Conservation (phyloP, 2,113 vertebrate genomes). For the Syngnathus floridae region DNA sequence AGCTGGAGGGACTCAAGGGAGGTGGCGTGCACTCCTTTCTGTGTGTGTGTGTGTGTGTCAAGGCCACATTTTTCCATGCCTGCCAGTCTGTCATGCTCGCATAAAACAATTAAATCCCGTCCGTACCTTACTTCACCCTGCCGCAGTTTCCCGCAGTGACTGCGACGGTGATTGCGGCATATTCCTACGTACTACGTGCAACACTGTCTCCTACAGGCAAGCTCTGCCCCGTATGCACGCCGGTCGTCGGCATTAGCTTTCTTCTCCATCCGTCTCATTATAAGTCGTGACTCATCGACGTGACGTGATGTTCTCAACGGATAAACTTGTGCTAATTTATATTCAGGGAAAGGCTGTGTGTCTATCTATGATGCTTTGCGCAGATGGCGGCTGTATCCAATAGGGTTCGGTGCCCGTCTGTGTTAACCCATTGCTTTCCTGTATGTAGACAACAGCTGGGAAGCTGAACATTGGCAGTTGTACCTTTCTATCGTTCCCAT, state of each 20-base stretch:
- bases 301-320: conserved; percentile 21
- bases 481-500: conserved; percentile 32
- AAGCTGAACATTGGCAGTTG: conserved; percentile 3
- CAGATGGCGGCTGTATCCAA: conserved; percentile 18
- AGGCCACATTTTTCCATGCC: conserved; percentile 22
- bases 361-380: conserved; percentile 16
- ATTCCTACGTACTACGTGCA: conserved; percentile 12
- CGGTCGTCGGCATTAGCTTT: conserved; percentile 25
- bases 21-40: background rate
- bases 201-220: conserved; percentile 1
- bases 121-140: conserved; percentile 19
- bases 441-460: conserved; percentile 17
- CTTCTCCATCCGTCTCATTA: conserved; percentile 46
- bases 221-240: background rate
- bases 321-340: conserved; percentile 31
- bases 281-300: conserved; percentile 45
- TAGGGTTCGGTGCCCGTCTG: conserved; percentile 25
- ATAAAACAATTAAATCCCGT: conserved; percentile 70
- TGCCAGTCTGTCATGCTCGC: conserved; percentile 66
- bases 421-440: conserved; percentile 33
- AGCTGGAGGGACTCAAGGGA: conserved; percentile 59
- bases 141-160: conserved; percentile 51
- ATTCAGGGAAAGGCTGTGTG: conserved; percentile 30
- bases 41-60: conserved; percentile 12
- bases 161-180: conserved; percentile 24